Evolutionary conservation across 2,888 invertebrate species (phyloP).

Genomic region (Pinctada fucata): DNA sequence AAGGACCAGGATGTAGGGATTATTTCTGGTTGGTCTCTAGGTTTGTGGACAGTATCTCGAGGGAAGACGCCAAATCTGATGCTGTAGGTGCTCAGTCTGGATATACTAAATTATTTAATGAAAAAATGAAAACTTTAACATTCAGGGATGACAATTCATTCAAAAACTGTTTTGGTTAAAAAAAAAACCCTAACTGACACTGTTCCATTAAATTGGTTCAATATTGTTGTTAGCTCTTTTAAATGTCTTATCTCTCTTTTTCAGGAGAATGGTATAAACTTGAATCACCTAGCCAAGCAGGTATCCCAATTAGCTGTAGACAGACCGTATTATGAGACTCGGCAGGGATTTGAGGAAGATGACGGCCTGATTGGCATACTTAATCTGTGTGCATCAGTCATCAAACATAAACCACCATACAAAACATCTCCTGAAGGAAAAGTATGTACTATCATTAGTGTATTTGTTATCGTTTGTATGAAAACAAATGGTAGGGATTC

Average conservation of each 20-base stretch:
- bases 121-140: neutral
- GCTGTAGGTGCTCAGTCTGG: constrained; percentile 38
- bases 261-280: constrained; percentile 79
- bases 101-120: neutral
- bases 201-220: too few species aligned
- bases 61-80: constrained; percentile 78
- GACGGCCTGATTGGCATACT: constrained; percentile 93
- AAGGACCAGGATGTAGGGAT: constrained; percentile 94
- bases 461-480: neutral
- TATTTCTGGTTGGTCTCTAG: constrained; percentile 95
- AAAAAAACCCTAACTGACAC: too few species aligned
- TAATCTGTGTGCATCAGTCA: constrained; percentile 89
- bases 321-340: constrained; percentile 89
- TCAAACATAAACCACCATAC: constrained; percentile 92
- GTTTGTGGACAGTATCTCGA: constrained; percentile 85
- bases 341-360: constrained; percentile 89
- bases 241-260: constrained; percentile 9
- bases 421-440: constrained; percentile 88
- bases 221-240: too few species aligned
- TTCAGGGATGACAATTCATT: too few species aligned
- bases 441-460: constrained; percentile 48
- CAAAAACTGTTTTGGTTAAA: too few species aligned
- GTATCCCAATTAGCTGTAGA: constrained; percentile 86
- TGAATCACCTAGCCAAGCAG: constrained; percentile 84
- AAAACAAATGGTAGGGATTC: too few species aligned